Evolutionary conservation across 2,888 invertebrate species (phyloP), one percentile per base, ranked within the genome.

Genomic region (Phengaris arion): DNA sequence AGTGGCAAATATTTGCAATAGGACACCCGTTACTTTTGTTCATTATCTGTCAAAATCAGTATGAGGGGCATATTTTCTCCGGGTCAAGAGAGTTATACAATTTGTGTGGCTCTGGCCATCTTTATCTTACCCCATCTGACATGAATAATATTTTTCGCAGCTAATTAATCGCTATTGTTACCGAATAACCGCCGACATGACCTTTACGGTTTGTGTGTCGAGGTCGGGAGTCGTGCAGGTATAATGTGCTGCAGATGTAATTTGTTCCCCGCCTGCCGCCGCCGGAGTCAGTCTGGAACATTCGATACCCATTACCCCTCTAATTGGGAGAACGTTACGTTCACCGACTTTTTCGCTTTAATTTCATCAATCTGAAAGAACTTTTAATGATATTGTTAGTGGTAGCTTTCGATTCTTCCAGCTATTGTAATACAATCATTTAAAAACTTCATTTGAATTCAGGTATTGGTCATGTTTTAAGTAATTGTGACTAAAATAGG

Each of bases 201-300:
- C 69, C 75, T 70, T 68, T 45, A 75, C 55, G 75, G 75, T 75
- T 75, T 74, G 12, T 64, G 59, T 78, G 79, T 79, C 78, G 77
- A 78, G 79, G 79, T 75, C 76, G 77, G 22, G 76, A 69, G 75
- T 78, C 75, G 76, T 74, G 68, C 69, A 75, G 75, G 74, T 70
- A 77, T 76, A 76, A 57, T 76, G 74, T 77, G 68, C 77, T 78
- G 74, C 77, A 76, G 76, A 74, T 78, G 74, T 75, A 76, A 77
- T 77, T 78, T 78, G 74, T 77, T 76, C 74, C 70, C 51, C 73
- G 74, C 76, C 74, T 46, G 35, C 55, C 59, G 15, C 59, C 10
- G 13, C 64, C 64, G 13, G 57, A 22, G 70, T 15, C 75, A 72
- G 55, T 55, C 68, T 74, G n/a, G 45, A 57, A 51, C 48, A 74